Evolutionary conservation across 2,888 invertebrate species (phyloP).

Genomic region (Perithous albicinctus): DNA sequence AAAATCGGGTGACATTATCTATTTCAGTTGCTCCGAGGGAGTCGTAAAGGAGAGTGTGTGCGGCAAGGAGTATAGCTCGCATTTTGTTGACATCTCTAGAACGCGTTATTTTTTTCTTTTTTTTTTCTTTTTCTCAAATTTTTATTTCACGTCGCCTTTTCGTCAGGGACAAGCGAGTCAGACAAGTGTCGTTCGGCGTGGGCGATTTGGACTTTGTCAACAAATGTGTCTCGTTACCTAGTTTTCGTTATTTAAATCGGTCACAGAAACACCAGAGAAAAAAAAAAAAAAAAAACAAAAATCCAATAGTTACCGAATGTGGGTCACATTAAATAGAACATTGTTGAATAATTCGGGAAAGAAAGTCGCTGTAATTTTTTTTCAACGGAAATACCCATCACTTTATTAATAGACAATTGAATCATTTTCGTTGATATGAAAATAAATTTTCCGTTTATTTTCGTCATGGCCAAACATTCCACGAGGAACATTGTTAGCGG

Average conservation of each 20-base stretch:
- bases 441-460: constrained; percentile 24
- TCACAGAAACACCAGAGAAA: constrained; percentile 35
- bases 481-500: background rate
- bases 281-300: too few relatives aligned
- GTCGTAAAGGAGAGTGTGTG: constrained; percentile 24
- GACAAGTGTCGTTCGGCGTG: constrained; percentile 54
- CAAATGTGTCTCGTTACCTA: constrained; percentile 46
- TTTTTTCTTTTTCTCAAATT: too few relatives aligned
- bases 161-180: constrained; percentile 40
- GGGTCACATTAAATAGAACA: constrained; percentile 33
- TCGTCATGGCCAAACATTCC: background rate
- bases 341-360: constrained; percentile 17
- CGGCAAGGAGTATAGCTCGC: constrained; percentile 61
- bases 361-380: constrained; percentile 43
- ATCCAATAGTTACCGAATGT: constrained; percentile 39
- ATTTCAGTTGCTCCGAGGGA: constrained; percentile 68
- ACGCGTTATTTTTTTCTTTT: constrained; percentile 46
- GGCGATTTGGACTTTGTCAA: constrained; percentile 58
- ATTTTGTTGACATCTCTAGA: constrained; percentile 72
- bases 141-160: constrained; percentile 48
- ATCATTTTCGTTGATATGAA: constrained; percentile 23
- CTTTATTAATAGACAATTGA: constrained; percentile 47
- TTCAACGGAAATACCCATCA: constrained; percentile 25
- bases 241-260: constrained; percentile 48
- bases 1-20: constrained; percentile 73